phyloP scores from a whole-genome alignment of 1,140 invertebrate genomes.

The Triops cancriformis region DNA sequence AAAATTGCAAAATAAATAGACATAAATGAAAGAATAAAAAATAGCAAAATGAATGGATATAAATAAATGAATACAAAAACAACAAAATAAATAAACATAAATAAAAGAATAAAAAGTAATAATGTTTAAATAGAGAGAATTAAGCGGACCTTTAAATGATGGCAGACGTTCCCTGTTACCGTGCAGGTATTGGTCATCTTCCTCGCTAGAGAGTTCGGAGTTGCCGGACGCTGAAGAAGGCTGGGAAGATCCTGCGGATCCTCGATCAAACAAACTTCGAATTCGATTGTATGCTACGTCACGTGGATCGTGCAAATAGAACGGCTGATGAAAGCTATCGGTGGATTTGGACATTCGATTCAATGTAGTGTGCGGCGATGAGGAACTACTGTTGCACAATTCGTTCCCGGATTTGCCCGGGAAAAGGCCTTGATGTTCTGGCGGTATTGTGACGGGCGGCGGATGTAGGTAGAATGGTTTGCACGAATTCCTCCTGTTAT shows the following conservation, averaged over 20 bases:
- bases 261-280: slow-evolving; percentile 60
- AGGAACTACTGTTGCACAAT: slow-evolving; percentile 34
- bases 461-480: slow-evolving; percentile 65
- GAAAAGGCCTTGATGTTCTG: neutral
- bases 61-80: too few relatives aligned
- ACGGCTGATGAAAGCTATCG: slow-evolving; percentile 42
- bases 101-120: neutral
- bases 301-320: slow-evolving; percentile 71
- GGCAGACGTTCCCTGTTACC: neutral
- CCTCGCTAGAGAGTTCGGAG: neutral
- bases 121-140: neutral
- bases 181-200: neutral
- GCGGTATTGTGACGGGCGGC: slow-evolving; percentile 38
- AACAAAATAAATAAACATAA: too few relatives aligned
- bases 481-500: slow-evolving; percentile 22
- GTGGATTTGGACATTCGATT: slow-evolving; percentile 37
- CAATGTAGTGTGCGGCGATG: slow-evolving; percentile 39
- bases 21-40: too few relatives aligned
- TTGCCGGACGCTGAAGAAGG: neutral
- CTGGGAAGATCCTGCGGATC: neutral
- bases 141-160: neutral
- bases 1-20: too few relatives aligned
- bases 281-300: slow-evolving; percentile 66
- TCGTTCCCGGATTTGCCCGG: neutral
- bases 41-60: too few relatives aligned